Evolutionary conservation across 92 coral and sea anemone genomes (phyloP), one percentile per base, ranked within the genome.

Genomic region (Siderastrea siderea): DNA sequence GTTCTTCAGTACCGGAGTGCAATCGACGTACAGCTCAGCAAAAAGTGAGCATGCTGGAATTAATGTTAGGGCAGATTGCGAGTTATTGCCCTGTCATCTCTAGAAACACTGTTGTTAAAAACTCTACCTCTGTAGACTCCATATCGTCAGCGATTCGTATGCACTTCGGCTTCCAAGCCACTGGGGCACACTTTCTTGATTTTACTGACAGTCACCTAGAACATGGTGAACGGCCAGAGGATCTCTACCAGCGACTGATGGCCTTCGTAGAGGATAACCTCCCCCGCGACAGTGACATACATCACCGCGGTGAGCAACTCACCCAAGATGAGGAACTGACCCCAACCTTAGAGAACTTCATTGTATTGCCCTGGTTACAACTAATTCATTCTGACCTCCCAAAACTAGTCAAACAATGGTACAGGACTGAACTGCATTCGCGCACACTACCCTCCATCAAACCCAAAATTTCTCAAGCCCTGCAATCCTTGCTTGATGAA

Each of bases 11-110:
- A n/a, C n/a, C n/a, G n/a, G 79, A 83, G 75, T 16, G 64, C 85
- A 6, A 62, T 77, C n/a, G 4, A 68, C 44, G 14, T 55, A 13
- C 89, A 73, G 47, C 61, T 84, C 69, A 87, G 47, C n/a, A n/a
- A n/a, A n/a, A n/a, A n/a, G n/a, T n/a, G n/a, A n/a, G n/a, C n/a
- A n/a, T n/a, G n/a, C n/a, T n/a, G n/a, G n/a, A n/a, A n/a, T n/a
- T n/a, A n/a, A n/a, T n/a, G n/a, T n/a, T n/a, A n/a, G n/a, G n/a
- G n/a, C n/a, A n/a, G n/a, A n/a, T n/a, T n/a, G n/a, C n/a, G n/a
- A n/a, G n/a, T n/a, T n/a, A n/a, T n/a, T 87, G 91, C 53, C 91
- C 80, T 2, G 80, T 78, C 14, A 87, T 87, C 14, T 79, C 88
- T 5, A 68, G 88, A 70, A 88, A 72, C 75, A 71, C 91, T 58